Base-by-base conservation (phyloP, 2,797 vertebrate genomes). In the Echiichthys vipera region DNA sequence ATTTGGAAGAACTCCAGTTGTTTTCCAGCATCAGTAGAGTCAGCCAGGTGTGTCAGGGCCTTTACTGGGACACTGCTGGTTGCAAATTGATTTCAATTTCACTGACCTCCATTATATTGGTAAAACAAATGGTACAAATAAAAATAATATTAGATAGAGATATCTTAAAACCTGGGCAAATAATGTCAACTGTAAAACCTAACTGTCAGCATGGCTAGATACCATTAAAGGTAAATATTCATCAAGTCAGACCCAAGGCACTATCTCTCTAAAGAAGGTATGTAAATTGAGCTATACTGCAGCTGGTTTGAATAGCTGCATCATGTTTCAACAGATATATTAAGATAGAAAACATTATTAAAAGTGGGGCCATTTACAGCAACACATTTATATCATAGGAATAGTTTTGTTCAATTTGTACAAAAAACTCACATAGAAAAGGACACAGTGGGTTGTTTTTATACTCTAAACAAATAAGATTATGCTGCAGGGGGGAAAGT, bases 151-250 rank as follows among this genome's bases (percentile, higher is more conserved):
- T 2, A 27, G 2, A 37, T n/a, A n/a, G n/a, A n/a, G n/a, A n/a
- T n/a, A n/a, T n/a, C n/a, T 20, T 62, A 45, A 53, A 53, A 27
- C 2, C 46, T 20, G 58, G 0, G 11, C 17, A 56, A 66, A 61
- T 34, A 18, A 39, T 45, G 27, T n/a, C 34, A 40, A 34, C 14
- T 42, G 13, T 46, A 49, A 59, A 70, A 25, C 8, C 57, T 36
- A 27, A 50, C n/a, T n/a, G n/a, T 37, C 45, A 43, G 34, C 43
- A 46, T 20, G 22, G 39, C 32, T 17, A 27, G 11, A 72, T 56
- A 56, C 15, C 8, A 17, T 27, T 53, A 22, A 55, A 25, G 42
- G 27, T 20, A 32, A 78, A 59, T 65, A 71, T 59, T 64, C 24
- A 68, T 13, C 14, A 37, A 25, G 27, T 34, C 45, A 53, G 22